phyloP scores from a whole-genome alignment of 2,797 vertebrate species.

The Dallia pectoralis region DNA sequence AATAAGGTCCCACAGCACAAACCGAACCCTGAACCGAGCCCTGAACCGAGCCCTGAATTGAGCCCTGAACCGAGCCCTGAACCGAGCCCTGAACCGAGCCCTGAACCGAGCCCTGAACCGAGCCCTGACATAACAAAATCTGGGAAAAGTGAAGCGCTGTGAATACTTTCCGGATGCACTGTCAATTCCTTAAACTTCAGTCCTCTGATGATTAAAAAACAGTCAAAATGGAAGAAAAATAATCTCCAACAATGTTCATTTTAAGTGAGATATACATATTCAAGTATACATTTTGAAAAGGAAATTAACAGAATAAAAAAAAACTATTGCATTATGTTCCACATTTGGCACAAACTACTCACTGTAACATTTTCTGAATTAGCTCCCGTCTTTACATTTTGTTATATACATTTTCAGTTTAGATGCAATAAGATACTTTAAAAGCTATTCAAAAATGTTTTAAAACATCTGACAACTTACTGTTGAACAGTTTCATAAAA shows the following conservation, averaged over 20 bases:
- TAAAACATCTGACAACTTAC: not conserved
- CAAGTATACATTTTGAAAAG: not conserved
- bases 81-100: too few species aligned
- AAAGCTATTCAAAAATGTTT: not conserved
- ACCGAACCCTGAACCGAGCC: too few species aligned
- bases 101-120: too few species aligned
- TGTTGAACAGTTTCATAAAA: not conserved
- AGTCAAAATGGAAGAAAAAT: too few species aligned
- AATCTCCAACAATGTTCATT: not conserved
- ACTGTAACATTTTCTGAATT: not conserved
- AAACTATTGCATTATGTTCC: not conserved
- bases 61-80: too few species aligned
- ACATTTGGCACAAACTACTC: not conserved
- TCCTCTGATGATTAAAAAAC: too few species aligned
- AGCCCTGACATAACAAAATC: too few species aligned
- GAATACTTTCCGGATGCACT: too few species aligned
- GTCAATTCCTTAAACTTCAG: too few species aligned
- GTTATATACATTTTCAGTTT: not conserved
- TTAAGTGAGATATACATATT: slow-evolving; percentile 1
- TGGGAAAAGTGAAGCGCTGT: too few species aligned
- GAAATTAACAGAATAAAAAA: not conserved
- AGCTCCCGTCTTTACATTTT: not conserved
- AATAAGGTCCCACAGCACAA: too few species aligned
- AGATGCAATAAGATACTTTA: not conserved
- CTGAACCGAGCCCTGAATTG: too few species aligned